phyloP scores from a whole-genome alignment of 2,113 vertebrate genomes.

The Brachypteracias leptosomus region DNA sequence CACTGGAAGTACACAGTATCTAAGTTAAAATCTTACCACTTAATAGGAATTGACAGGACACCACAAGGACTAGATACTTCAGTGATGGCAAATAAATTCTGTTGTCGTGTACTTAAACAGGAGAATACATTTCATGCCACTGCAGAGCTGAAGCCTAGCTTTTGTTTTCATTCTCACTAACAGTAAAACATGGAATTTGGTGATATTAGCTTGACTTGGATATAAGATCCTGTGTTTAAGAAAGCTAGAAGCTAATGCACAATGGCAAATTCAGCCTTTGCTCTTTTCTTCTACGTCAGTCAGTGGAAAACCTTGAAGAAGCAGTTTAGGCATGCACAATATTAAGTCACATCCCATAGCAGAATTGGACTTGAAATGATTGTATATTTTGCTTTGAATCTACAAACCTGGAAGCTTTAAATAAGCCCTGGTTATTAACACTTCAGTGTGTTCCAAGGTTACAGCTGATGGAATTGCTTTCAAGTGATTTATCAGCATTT shows the following conservation, averaged over 20 bases:
- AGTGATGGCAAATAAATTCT: background rate
- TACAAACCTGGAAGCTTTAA: background rate
- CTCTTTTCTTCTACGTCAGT: background rate
- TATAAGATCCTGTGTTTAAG: background rate
- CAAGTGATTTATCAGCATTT: slow-evolving; percentile 3
- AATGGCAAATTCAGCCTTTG: background rate
- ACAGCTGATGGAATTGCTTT: background rate
- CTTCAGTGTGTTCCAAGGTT: background rate
- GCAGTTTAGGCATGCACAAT: background rate
- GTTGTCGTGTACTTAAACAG: background rate
- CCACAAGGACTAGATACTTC: background rate
- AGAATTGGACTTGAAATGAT: background rate
- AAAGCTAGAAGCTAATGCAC: background rate
- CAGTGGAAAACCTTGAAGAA: background rate
- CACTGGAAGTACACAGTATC: background rate
- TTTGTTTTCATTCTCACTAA: background rate
- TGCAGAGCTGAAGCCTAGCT: background rate
- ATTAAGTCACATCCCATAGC: background rate
- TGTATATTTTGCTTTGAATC: background rate
- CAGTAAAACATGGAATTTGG: background rate
- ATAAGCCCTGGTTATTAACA: background rate
- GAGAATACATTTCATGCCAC: background rate
- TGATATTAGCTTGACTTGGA: background rate
- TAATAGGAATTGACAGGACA: background rate
- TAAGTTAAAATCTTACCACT: background rate